Percentiles rank a stretch among this genome's conserved stretches.
phyloP scores from a whole-genome alignment of 2,113 vertebrate species.

The Trogon melanurus region DNA sequence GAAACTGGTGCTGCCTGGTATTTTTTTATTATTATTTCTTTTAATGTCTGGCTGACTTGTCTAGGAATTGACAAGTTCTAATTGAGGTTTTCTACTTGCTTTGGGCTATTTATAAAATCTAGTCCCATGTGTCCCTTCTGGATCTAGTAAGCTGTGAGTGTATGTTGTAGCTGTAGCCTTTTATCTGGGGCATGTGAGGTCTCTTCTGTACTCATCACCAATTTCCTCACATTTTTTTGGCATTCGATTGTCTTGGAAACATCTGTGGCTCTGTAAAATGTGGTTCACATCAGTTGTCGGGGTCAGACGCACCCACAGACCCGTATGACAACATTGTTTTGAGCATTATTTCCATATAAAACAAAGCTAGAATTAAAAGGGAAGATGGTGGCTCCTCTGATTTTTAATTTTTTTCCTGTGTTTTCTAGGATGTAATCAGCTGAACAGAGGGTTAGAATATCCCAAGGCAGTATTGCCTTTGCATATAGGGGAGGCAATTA shows the following conservation, averaged over 20 bases:
- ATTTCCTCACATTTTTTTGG: neutral
- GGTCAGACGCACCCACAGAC: neutral
- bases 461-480: neutral
- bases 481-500: neutral
- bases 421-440: neutral
- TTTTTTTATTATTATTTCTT: neutral
- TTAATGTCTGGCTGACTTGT: neutral
- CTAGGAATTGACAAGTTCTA: neutral
- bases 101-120: neutral
- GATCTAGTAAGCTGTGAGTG: neutral
- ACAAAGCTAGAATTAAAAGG: neutral
- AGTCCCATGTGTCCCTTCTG: neutral
- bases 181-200: neutral
- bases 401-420: neutral
- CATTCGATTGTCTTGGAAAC: neutral
- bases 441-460: neutral
- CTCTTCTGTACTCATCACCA: neutral
- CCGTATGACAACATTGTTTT: neutral
- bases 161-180: neutral
- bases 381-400: neutral
- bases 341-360: neutral
- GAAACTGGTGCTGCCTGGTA: neutral
- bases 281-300: neutral
- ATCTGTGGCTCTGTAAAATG: neutral
- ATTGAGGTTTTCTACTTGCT: neutral